These are phyloP conservation scores for Erebia aethiops DNA, from an alignment of 2,888 invertebrate species.

Conservation along the genomic window DNA sequence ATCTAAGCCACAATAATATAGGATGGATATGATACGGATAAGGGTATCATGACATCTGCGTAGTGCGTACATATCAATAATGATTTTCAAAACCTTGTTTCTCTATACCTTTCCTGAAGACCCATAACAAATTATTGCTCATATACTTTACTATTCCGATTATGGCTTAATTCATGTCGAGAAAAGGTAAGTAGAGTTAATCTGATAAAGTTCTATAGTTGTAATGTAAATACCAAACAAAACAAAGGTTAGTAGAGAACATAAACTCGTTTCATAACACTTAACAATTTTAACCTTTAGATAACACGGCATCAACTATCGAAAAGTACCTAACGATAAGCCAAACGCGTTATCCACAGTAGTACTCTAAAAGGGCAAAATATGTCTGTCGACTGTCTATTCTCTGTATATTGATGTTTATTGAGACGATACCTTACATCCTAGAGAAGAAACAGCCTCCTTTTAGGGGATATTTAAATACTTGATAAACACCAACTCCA, in stretches of 20 bases:
- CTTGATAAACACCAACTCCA: background rate
- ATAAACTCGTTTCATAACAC: background rate
- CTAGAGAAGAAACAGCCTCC: too few relatives aligned
- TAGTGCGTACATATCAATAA: background rate
- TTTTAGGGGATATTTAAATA: too few relatives aligned
- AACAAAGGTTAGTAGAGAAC: slow-evolving; percentile 2
- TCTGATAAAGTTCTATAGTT: background rate
- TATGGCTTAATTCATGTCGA: background rate
- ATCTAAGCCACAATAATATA: slow-evolving; percentile 1
- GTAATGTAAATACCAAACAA: background rate
- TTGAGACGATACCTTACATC: too few relatives aligned
- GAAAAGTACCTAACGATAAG: slow-evolving; percentile 7
- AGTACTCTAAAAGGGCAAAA: background rate
- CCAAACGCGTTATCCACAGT: background rate
- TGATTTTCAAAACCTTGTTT: background rate
- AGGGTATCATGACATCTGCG: background rate
- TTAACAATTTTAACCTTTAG: slow-evolving; percentile 18
- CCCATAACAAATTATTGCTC: background rate
- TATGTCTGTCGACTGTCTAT: background rate
- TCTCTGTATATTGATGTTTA: background rate
- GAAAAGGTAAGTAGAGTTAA: background rate
- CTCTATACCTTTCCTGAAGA: background rate
- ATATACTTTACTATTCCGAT: background rate
- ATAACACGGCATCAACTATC: slow-evolving; percentile 1
- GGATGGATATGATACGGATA: background rate